Percentiles rank a stretch among this genome's conserved stretches.
Conservation (phyloP, 2,888 invertebrate genomes). For the Chrysolina oricalcia region DNA sequence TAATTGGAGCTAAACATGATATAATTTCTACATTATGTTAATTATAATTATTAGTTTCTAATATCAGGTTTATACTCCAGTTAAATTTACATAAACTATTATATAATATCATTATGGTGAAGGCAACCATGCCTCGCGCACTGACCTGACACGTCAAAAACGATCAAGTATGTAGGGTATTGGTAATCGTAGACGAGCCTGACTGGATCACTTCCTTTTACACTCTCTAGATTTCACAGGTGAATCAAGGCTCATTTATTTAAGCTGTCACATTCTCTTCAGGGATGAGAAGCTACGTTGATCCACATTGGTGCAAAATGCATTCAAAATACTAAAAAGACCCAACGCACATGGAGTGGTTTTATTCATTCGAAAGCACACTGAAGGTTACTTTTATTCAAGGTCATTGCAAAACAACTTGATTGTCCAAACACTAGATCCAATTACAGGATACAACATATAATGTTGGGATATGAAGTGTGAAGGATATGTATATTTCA, state of each 20-base stretch:
- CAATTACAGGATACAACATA: too few relatives aligned
- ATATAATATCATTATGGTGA: background rate
- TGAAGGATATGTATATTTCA: too few relatives aligned
- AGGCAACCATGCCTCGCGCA: background rate
- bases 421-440: too few relatives aligned
- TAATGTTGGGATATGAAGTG: too few relatives aligned
- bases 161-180: background rate
- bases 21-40: background rate
- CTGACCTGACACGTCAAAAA: background rate
- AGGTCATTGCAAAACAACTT: too few relatives aligned
- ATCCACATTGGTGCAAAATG: too few relatives aligned
- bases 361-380: too few relatives aligned
- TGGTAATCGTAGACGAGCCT: background rate
- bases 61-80: background rate
- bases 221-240: background rate
- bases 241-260: background rate
- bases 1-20: background rate
- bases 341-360: too few relatives aligned
- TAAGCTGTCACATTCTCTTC: too few relatives aligned
- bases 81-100: background rate
- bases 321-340: too few relatives aligned
- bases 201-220: background rate
- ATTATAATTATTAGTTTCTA: slow-evolving; percentile 1
- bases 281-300: too few relatives aligned
- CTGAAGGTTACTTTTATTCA: too few relatives aligned